phyloP scores from a whole-genome alignment of 1,140 invertebrate species.

The Heterodera schachtii region DNA sequence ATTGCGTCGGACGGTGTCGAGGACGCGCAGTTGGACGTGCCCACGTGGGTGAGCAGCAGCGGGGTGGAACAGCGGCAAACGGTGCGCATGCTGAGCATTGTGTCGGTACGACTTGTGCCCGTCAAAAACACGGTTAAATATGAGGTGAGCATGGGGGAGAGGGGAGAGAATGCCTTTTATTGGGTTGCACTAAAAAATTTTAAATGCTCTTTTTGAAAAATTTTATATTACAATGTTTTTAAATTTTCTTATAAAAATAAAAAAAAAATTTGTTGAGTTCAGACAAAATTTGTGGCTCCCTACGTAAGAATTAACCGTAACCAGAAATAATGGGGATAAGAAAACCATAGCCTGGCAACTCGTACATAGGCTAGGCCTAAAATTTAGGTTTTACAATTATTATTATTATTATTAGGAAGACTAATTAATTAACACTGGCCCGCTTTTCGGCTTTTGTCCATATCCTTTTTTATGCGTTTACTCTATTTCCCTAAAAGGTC shows the following conservation, averaged over 20 bases:
- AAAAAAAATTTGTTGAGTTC: not conserved
- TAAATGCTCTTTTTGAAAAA: not conserved
- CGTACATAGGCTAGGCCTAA: no score
- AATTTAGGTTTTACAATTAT: no score
- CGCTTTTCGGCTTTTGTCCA: no score
- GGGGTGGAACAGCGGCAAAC: constrained; percentile 11
- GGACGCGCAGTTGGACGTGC: constrained; percentile 3
- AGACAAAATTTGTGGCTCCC: no score
- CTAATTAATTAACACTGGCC: no score
- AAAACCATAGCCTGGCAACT: no score
- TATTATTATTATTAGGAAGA: no score
- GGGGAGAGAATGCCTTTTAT: no score
- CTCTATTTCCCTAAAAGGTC: not conserved
- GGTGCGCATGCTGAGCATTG: constrained; percentile 11
- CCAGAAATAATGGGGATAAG: no score
- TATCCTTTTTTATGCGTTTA: no score
- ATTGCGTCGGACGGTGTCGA: no score
- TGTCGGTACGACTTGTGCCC: not conserved
- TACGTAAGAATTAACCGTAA: no score
- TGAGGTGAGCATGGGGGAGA: not conserved
- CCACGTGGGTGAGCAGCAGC: constrained; percentile 7
- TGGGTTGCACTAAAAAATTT: not conserved
- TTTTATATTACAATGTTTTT: not conserved
- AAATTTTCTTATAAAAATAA: not conserved
- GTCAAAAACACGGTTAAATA: constrained; percentile 26